Conservation (phyloP, 2,797 vertebrate species). For the Silurus lanzhouensis region DNA sequence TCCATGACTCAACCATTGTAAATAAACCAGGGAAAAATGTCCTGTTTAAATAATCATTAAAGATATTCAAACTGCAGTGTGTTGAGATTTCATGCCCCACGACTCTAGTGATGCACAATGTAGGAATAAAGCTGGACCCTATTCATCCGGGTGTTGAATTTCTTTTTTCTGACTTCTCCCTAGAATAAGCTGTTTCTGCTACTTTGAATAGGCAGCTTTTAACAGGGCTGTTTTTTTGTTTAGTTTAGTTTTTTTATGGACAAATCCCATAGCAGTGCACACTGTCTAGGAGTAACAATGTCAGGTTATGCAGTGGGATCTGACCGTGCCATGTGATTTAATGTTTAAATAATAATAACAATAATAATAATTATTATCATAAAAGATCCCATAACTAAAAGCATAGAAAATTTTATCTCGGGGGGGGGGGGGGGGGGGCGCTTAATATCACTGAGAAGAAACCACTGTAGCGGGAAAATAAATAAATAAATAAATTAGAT, state of each 20-base stretch:
- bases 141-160: too few species aligned
- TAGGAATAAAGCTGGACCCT: background rate
- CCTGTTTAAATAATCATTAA: background rate
- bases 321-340: background rate
- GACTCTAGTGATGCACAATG: background rate
- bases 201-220: background rate
- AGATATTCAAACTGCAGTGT: background rate
- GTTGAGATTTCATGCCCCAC: background rate
- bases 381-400: background rate
- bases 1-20: background rate
- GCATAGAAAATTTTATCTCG: background rate
- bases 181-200: too few species aligned
- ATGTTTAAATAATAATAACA: background rate
- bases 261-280: background rate
- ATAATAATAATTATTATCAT: background rate
- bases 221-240: background rate
- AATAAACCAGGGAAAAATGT: background rate
- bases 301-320: background rate
- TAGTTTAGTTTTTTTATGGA: background rate
- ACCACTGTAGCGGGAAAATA: background rate
- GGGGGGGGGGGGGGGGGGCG: too few species aligned
- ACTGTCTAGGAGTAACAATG: background rate
- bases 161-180: too few species aligned
- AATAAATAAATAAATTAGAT: background rate
- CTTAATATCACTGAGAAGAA: background rate